These are phyloP conservation scores for Aleiodes sp. DNA, from an alignment of 1,140 invertebrate species.

Conservation along the genomic window DNA sequence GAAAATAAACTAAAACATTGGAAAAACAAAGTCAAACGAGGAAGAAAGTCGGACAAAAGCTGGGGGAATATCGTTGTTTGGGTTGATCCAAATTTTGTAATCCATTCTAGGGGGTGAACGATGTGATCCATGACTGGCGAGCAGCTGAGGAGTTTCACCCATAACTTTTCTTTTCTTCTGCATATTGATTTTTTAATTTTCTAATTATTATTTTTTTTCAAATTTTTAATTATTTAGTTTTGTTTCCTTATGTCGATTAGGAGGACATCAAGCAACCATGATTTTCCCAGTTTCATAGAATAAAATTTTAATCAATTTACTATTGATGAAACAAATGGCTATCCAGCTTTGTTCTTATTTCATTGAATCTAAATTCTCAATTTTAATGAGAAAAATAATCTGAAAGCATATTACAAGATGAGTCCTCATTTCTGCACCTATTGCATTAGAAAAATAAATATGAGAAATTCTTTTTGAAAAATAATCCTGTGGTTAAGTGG, in stretches of 20 bases:
- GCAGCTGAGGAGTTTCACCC: conserved; percentile 43
- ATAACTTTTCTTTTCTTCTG: conserved; percentile 41
- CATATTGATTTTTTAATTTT: not conserved
- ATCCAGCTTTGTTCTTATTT: not conserved
- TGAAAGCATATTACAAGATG: too few species aligned
- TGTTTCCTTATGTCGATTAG: conserved; percentile 28
- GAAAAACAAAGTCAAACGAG: not conserved
- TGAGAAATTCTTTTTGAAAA: not conserved
- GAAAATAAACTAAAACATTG: too few species aligned
- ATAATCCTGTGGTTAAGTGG: not conserved
- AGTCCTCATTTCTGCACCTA: not conserved
- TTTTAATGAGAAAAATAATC: too few species aligned
- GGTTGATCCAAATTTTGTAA: conserved; percentile 48
- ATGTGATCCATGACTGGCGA: conserved; percentile 48
- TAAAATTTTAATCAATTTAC: not conserved
- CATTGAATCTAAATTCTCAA: too few species aligned
- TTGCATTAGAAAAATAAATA: not conserved
- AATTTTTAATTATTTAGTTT: not conserved
- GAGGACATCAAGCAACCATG: conserved; percentile 60
- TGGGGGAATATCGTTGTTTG: conserved; percentile 64
- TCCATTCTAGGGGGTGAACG: conserved; percentile 54
- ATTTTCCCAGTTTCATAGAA: conserved; percentile 60
- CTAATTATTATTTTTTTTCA: not conserved
- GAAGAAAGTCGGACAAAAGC: conserved; percentile 43
- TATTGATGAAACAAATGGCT: not conserved